Evolutionary conservation across 35 echinoderm and acorn worm species (phyloP).

Genomic region (Diadema setosum): DNA sequence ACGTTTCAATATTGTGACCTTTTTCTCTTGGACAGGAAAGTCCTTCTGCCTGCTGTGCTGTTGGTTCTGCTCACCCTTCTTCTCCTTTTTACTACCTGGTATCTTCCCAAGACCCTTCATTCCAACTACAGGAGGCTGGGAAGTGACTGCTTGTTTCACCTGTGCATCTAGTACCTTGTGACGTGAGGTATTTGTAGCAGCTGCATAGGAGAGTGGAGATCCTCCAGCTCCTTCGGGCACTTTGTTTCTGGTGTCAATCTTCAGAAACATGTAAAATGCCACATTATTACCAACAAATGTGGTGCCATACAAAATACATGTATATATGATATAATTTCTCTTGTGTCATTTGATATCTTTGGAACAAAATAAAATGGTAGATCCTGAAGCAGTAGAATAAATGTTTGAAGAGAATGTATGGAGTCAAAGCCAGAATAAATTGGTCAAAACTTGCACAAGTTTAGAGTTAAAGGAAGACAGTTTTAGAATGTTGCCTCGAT

Average conservation of each 20-base stretch:
- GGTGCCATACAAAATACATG: too few species aligned
- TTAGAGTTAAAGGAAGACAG: too few species aligned
- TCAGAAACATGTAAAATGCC: neutral
- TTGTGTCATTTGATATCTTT: too few species aligned
- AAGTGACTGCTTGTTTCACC: neutral
- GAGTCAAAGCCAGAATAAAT: too few species aligned
- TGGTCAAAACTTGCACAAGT: too few species aligned
- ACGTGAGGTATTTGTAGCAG: neutral
- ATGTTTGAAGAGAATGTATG: too few species aligned
- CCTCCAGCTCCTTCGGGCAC: neutral
- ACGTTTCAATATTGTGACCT: neutral
- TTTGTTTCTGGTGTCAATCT: neutral
- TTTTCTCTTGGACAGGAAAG: neutral
- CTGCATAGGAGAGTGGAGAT: neutral
- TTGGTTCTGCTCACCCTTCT: neutral
- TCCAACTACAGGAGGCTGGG: neutral
- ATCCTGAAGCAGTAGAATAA: too few species aligned
- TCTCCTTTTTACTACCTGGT: neutral
- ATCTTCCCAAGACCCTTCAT: neutral
- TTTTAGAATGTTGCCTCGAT: too few species aligned
- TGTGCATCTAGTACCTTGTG: neutral
- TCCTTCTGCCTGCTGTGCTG: neutral
- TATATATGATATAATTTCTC: too few species aligned
- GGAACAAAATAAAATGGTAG: too few species aligned
- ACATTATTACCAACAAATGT: neutral